Conservation (phyloP, 2,113 vertebrate genomes). For the Prochilodus magdalenae region DNA sequence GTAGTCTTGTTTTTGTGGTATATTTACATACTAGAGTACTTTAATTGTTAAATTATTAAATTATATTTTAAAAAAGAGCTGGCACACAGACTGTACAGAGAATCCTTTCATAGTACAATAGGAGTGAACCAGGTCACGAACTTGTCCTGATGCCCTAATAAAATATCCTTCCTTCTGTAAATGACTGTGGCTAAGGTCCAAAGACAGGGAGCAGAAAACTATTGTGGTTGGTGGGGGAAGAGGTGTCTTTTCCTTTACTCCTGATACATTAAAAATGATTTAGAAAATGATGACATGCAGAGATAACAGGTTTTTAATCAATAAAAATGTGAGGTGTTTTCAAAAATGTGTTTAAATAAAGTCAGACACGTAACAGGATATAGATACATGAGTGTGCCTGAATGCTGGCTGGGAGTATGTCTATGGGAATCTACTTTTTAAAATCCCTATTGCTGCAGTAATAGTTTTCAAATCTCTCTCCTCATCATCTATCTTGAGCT, state of each 20-base stretch:
- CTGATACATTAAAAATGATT: neutral
- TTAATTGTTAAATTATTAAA: neutral
- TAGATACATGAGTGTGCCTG: neutral
- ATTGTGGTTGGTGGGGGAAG: neutral
- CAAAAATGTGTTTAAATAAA: no score
- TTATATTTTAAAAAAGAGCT: neutral
- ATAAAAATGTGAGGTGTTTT: neutral
- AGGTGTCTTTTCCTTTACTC: neutral
- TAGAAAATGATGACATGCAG: neutral
- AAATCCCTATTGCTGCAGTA: no score
- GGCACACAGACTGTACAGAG: neutral
- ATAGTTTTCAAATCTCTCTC: no score
- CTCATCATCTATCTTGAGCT: neutral
- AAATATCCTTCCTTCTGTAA: conserved; percentile 46
- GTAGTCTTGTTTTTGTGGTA: neutral
- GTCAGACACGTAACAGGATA: neutral
- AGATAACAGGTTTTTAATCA: neutral
- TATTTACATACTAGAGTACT: no score
- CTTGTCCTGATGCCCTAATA: conserved; percentile 15
- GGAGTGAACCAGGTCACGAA: conserved; percentile 26
- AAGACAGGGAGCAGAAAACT: neutral
- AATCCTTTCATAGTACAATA: conserved; percentile 10
- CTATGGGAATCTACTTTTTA: neutral
- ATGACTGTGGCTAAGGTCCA: neutral
- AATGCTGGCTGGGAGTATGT: neutral